A percentile compares a stretch with the other conserved stretches of the same genome.
Conservation (phyloP, 1,140 invertebrate genomes). For the Drosophila bipectinata region DNA sequence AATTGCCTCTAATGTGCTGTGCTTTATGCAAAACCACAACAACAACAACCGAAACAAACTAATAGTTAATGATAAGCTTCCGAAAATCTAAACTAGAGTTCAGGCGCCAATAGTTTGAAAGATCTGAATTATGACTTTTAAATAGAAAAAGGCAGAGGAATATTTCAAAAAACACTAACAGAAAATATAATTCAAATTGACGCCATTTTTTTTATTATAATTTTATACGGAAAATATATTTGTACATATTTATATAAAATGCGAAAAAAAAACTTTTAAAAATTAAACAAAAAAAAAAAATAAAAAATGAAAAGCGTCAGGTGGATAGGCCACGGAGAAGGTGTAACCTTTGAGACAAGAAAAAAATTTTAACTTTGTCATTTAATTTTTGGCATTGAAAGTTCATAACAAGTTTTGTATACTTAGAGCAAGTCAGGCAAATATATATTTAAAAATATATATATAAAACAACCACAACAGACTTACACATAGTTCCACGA, state of each 20-base stretch:
- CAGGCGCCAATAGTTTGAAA: conserved; percentile 50
- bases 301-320: conserved; percentile 31
- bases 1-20: conserved; percentile 70
- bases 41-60: conserved; percentile 41
- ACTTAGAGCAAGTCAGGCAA: conserved; percentile 50
- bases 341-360: conserved; percentile 53
- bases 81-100: conserved; percentile 28
- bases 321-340: conserved; percentile 31
- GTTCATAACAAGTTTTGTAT: conserved; percentile 51
- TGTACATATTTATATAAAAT: conserved; percentile 70
- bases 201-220: conserved; percentile 67
- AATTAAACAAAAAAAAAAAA: conserved; percentile 19
- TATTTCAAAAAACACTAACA: conserved; percentile 34
- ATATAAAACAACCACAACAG: conserved; percentile 49
- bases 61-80: conserved; percentile 34
- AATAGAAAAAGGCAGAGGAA: conserved; percentile 4
- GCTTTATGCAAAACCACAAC: conserved; percentile 57
- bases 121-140: conserved; percentile 26
- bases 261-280: conserved; percentile 33
- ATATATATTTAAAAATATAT: conserved; percentile 6
- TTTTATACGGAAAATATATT: conserved; percentile 72
- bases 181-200: conserved; percentile 38
- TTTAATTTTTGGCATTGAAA: conserved; percentile 55
- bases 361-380: conserved; percentile 56
- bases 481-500: conserved; percentile 55